Evolutionary conservation across 1,140 invertebrate species (phyloP), one percentile per base, ranked within the genome.

Genomic region (Drosophila nannoptera): DNA sequence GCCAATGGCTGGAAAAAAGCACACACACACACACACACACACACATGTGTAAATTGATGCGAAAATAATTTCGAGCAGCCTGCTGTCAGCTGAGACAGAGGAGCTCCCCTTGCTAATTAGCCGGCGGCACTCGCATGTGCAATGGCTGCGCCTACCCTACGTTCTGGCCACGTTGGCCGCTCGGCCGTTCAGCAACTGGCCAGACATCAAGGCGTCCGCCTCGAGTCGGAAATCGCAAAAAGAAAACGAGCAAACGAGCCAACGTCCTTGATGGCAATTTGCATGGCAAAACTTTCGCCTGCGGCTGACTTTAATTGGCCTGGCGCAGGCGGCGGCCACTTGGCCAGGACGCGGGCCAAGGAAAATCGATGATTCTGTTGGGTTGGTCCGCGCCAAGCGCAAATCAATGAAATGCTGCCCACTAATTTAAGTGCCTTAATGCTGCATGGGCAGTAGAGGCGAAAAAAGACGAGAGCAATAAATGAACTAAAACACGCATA

Each of bases 341-440:
- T 40, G 31, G 49, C 5, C 43, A 63, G 52, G 50, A 55, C 36
- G 50, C 43, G 52, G 33, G n/a, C 62, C 11, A 33, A 45, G 43
- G 43, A 68, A 68, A 68, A 67, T 60, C 64, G 55, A 67, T 60
- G 55, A 9, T 14, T 42, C n/a, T 22, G 22, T 22, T 22, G 22
- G 22, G 22, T 22, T 22, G 40, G 31, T 22, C 29, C 8, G 58
- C 29, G 8, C 16, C n/a, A 67, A 55, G 49, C 36, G n/a, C 49
- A 68, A 62, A 73, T 77, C 56, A 78, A 78, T 75, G 69, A 38
- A 59, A 40, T 35, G 33, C 48, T 52, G 42, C 33, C 64, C 65
- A 61, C 48, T 74, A 66, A 74, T 83, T 82, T 78, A 49, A 29
- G 83, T 83, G 78, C 67, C 66, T 58, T 31, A 77, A 78, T 75